phyloP scores from a whole-genome alignment of 2,888 invertebrate genomes.

The Ametastegia equiseti region DNA sequence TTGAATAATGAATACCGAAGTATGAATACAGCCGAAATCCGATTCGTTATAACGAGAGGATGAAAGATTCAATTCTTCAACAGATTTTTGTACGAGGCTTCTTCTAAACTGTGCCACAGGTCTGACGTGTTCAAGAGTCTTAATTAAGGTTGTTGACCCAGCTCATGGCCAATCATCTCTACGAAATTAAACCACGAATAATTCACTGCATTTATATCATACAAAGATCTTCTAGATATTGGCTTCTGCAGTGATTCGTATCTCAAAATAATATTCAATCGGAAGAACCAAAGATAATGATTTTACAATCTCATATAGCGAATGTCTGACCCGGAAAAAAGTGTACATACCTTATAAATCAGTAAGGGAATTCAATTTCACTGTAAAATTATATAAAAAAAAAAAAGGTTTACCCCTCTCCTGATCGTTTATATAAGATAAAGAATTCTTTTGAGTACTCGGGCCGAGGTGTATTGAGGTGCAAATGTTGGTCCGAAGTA shows the following conservation, averaged over 20 bases:
- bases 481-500: neutral
- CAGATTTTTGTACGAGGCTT: neutral
- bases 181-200: neutral
- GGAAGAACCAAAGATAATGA: neutral
- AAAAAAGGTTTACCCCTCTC: neutral
- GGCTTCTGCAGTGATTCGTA: neutral
- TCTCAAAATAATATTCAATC: neutral
- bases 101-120: constrained; percentile 19
- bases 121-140: constrained; percentile 20
- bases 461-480: neutral
- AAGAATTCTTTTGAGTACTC: neutral
- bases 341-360: neutral
- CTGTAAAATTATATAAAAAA: neutral
- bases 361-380: neutral
- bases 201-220: neutral
- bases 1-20: too few species aligned
- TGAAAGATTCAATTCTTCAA: neutral
- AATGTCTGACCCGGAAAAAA: neutral
- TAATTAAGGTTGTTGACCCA: constrained; percentile 27
- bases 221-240: neutral
- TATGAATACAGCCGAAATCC: too few species aligned
- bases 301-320: neutral
- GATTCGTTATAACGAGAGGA: too few species aligned
- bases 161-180: neutral
- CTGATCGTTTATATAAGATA: neutral